Evolutionary conservation across 1,140 invertebrate genomes (phyloP).

Genomic region (Bilobella aurantiaca): DNA sequence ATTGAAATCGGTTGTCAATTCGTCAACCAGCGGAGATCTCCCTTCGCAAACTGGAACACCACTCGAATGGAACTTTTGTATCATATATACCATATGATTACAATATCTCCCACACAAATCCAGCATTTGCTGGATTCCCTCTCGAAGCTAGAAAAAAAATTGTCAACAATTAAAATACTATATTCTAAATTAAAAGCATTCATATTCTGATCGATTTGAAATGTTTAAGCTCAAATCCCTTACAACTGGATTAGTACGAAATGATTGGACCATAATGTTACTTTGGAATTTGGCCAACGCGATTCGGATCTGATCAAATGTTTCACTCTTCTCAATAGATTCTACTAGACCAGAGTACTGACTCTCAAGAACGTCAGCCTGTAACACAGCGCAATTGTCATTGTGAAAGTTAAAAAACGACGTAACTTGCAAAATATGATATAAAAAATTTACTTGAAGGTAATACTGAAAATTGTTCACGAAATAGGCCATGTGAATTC

Average conservation of each 20-base stretch:
- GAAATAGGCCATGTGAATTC: constrained; percentile 29
- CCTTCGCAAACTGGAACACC: constrained; percentile 30
- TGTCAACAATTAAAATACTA: no score
- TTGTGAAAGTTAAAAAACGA: not conserved
- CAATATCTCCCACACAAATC: constrained; percentile 22
- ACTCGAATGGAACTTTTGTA: constrained; percentile 15
- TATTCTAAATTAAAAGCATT: constrained; percentile 2
- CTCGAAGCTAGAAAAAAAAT: constrained; percentile 7
- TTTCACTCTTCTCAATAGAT: constrained; percentile 29
- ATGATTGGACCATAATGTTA: constrained; percentile 30
- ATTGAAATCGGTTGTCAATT: constrained; percentile 20
- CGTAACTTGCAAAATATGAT: not conserved
- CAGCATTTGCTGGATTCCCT: constrained; percentile 10
- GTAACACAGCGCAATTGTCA: not conserved
- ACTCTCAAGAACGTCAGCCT: constrained; percentile 32
- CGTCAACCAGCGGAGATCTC: constrained; percentile 18
- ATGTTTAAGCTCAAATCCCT: not conserved
- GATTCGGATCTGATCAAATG: constrained; percentile 30
- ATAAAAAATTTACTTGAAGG: constrained; percentile 23
- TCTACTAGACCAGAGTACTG: constrained; percentile 23
- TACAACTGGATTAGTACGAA: constrained; percentile 21
- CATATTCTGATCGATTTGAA: not conserved
- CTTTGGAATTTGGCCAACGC: constrained; percentile 27
- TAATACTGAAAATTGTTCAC: constrained; percentile 33
- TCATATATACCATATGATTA: constrained; percentile 18